Evolutionary conservation across 2,113 vertebrate species (phyloP), one percentile per base, ranked within the genome.

Genomic region (Phocoena sinus): DNA sequence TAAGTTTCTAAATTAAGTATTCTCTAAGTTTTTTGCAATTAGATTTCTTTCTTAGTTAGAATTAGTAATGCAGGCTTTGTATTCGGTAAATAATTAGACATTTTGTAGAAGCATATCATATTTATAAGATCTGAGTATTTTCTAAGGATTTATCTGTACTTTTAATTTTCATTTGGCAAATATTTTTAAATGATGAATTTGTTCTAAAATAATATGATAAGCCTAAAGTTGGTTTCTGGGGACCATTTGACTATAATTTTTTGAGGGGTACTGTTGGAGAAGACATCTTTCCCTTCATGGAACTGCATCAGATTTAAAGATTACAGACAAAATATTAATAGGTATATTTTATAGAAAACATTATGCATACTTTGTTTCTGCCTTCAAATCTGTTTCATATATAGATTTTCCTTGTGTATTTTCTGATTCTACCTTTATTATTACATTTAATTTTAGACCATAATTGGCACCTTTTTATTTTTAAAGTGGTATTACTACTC

Each of bases 241-340:
- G 31, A 94, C 17, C 33, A 26, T 77, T 47, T 96, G 25, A 33
- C 13, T 85, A 6, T 96, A 41, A 68, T 76, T 76, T 95, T 97
- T 91, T 97, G 38, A 95, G 36, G 10, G 87, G 17, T 94, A 13
- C 8, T 92, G 6, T 96, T 96, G 53, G 83, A 95, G 58, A 96
- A 94, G 38, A 76, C 41, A 58, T 47, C 28, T 62, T 84, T 92
- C 4, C 11, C 25, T 89, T 13, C 26, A 28, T 85, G 33, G 70
- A 91, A 81, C 41, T n/a, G 56, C 13, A 71, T 92, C 65, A 95
- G 15, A 81, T 92, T 92, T 94, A 41, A 63, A 94, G 84, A 20
- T 97, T 81, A 17, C 6, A 68, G 53, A 81, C n/a, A 96, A 76
- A 88, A 56, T 85, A 71, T 80, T 86, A 80, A 38, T 73, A 87